Conservation (phyloP, 2,888 invertebrate genomes). For the Fragum fragum region DNA sequence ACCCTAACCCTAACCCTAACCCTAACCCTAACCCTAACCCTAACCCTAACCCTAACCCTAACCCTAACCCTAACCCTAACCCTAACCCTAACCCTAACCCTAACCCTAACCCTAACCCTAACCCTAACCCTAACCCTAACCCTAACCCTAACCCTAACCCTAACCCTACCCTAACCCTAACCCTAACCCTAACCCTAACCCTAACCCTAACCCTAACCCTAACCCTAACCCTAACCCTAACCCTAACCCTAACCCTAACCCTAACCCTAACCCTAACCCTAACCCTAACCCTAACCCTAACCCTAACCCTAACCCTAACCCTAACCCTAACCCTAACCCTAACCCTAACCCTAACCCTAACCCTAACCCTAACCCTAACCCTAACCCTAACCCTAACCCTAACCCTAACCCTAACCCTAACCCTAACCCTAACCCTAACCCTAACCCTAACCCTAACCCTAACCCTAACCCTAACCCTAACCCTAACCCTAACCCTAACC, state of each 20-base stretch:
- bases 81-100: conserved; percentile 56
- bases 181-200: conserved; percentile 55
- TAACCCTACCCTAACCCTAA: conserved; percentile 57
- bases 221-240: conserved; percentile 45
- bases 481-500: conserved; percentile 14
- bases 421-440: conserved; percentile 48
- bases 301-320: conserved; percentile 68
- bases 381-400: conserved; percentile 67
- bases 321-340: conserved; percentile 69
- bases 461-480: conserved; percentile 8
- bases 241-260: conserved; percentile 64
- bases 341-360: conserved; percentile 68
- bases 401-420: conserved; percentile 62
- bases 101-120: conserved; percentile 48
- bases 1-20: conserved; percentile 58
- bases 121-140: conserved; percentile 63
- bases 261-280: conserved; percentile 64
- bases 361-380: conserved; percentile 69
- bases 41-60: conserved; percentile 30
- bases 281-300: conserved; percentile 58
- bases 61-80: conserved; percentile 66
- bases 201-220: conserved; percentile 55
- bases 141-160: conserved; percentile 63
- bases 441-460: conserved; percentile 41
- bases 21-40: conserved; percentile 63